Conservation (phyloP, 2,888 invertebrate genomes). For the Yponomeuta cagnagella region DNA sequence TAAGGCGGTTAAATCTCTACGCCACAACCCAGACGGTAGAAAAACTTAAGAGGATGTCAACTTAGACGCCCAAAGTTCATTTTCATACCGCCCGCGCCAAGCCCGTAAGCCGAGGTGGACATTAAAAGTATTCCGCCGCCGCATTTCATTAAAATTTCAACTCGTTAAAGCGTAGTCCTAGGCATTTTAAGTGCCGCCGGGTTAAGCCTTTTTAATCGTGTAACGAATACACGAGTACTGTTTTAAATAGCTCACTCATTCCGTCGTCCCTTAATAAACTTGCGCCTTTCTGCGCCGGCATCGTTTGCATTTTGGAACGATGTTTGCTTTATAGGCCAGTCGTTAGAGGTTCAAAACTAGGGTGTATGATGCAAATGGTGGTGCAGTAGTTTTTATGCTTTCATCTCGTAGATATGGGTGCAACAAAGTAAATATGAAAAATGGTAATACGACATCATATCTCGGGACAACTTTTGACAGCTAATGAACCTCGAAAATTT, state of each 20-base stretch:
- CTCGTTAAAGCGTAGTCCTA: constrained; percentile 44
- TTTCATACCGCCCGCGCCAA: neutral
- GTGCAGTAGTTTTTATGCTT: too few relatives aligned
- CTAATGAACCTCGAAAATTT: too few relatives aligned
- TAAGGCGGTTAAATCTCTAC: too few relatives aligned
- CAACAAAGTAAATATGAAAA: too few relatives aligned
- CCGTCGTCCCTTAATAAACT: constrained; percentile 7
- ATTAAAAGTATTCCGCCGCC: constrained; percentile 35
- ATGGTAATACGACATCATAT: too few relatives aligned
- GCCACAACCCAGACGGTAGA: too few relatives aligned
- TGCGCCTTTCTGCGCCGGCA: neutral
- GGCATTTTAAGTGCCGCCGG: constrained; percentile 42
- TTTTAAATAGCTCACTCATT: constrained; percentile 24
- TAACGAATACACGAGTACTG: constrained; percentile 46
- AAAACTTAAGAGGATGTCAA: neutral
- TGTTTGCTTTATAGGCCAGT: neutral
- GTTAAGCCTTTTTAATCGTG: constrained; percentile 50
- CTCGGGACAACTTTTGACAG: too few relatives aligned
- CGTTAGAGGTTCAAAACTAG: too few relatives aligned
- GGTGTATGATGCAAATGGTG: too few relatives aligned
- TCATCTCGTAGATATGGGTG: too few relatives aligned
- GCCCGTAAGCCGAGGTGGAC: constrained; percentile 6
- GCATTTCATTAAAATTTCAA: constrained; percentile 57
- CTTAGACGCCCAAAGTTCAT: neutral
- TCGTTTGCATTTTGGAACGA: neutral